These are phyloP conservation scores for Pitta sordida DNA, from an alignment of 2,113 vertebrate genomes.

Conservation along the genomic window DNA sequence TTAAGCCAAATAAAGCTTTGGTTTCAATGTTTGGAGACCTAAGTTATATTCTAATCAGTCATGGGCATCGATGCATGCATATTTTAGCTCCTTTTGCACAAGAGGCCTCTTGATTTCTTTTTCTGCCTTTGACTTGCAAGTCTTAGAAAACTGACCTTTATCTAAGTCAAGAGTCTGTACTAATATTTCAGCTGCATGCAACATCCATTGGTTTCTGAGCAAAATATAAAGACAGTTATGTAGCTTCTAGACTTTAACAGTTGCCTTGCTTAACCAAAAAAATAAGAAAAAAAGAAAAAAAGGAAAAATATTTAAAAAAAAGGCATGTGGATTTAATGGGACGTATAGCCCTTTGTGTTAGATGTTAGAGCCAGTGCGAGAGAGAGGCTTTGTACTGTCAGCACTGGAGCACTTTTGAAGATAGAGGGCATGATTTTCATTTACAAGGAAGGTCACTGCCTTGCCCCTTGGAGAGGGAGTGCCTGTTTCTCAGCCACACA, in stretches of 20 bases:
- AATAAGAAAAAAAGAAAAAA: neutral
- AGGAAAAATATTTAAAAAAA: neutral
- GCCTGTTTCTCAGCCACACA: neutral
- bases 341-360: constrained; percentile 9
- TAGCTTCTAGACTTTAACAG: constrained; percentile 55
- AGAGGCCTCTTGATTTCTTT: constrained; percentile 55
- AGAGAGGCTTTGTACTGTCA: constrained; percentile 10
- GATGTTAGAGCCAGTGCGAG: constrained; percentile 47
- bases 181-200: constrained; percentile 60
- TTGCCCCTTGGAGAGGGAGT: neutral
- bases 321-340: constrained; percentile 39
- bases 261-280: constrained; percentile 35
- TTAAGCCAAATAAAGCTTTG: constrained; percentile 63
- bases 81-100: constrained; percentile 60
- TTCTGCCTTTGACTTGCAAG: constrained; percentile 21
- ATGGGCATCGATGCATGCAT: constrained; percentile 35
- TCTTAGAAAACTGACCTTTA: constrained; percentile 45
- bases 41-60: constrained; percentile 55
- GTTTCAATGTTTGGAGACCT: constrained; percentile 63
- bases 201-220: constrained; percentile 53
- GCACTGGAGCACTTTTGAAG: constrained; percentile 40
- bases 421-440: constrained; percentile 16
- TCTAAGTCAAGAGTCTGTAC: constrained; percentile 30
- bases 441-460: neutral
- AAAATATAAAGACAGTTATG: constrained; percentile 52